A percentile compares a stretch with the other conserved stretches of the same genome.
Evolutionary conservation across 2,888 invertebrate species (phyloP).

Genomic region (Argyresthia goedartella): DNA sequence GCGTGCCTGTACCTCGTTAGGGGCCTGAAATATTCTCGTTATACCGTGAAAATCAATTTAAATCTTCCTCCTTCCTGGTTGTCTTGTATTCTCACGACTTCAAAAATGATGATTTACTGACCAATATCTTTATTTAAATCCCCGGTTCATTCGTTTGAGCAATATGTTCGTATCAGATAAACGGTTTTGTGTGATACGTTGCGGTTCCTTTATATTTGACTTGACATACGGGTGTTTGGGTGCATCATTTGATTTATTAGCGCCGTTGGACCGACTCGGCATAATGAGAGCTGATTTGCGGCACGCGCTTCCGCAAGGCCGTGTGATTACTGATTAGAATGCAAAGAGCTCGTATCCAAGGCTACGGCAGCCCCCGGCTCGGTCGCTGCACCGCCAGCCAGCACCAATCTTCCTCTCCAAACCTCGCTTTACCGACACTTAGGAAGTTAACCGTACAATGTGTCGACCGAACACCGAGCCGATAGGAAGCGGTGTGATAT

Average conservation of each 20-base stretch:
- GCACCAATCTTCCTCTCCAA: constrained; percentile 46
- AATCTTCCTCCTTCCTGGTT: neutral
- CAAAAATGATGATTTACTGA: too few relatives aligned
- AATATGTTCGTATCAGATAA: too few relatives aligned
- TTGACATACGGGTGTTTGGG: neutral
- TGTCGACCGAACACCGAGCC: constrained; percentile 43
- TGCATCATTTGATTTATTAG: constrained; percentile 35
- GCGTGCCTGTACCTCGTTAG: constrained; percentile 10
- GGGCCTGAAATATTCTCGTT: neutral
- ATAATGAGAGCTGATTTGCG: constrained; percentile 49
- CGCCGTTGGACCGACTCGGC: constrained; percentile 20
- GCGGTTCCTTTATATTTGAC: too few relatives aligned
- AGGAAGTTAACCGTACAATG: constrained; percentile 59
- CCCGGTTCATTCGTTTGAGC: too few relatives aligned
- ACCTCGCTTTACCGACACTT: constrained; percentile 28
- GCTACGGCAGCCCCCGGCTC: constrained; percentile 46
- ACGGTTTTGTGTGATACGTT: too few relatives aligned
- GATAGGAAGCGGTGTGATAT: constrained; percentile 63
- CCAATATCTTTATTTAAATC: too few relatives aligned
- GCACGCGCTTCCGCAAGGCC: constrained; percentile 69
- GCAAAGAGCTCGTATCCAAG: constrained; percentile 67
- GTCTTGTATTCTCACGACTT: neutral
- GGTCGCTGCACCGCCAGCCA: constrained; percentile 58
- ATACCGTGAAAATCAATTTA: neutral
- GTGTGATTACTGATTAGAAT: constrained; percentile 65